A percentile compares a stretch with the other conserved stretches of the same genome.
Evolutionary conservation across 2,113 vertebrate genomes (phyloP).

Genomic region (Spizaetus ornatus): DNA sequence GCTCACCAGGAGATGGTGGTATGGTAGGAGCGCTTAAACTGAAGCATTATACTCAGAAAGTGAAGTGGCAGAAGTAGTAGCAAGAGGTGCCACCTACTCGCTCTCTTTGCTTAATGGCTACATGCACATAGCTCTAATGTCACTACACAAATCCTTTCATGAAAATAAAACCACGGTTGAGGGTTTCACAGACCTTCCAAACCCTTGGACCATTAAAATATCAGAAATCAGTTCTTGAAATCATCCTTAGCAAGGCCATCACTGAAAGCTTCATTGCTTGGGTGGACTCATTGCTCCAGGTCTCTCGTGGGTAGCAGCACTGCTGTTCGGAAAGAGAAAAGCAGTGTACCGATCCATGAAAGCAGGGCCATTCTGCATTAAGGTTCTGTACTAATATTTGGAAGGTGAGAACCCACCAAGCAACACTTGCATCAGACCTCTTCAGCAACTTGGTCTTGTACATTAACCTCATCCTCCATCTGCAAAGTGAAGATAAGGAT

Average conservation of each 20-base stretch:
- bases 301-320: background rate
- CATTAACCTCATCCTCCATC: background rate
- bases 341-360: fast-evolving
- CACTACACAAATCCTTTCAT: background rate
- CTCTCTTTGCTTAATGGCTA: background rate
- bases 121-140: background rate
- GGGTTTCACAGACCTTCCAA: background rate
- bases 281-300: background rate
- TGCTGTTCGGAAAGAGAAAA: background rate
- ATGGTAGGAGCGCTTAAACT: background rate
- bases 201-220: background rate
- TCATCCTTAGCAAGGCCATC: background rate
- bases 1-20: background rate
- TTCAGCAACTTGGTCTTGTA: background rate
- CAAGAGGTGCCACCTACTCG: background rate
- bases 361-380: background rate
- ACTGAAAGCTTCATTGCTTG: background rate
- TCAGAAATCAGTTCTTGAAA: background rate
- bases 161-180: background rate
- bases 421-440: background rate
- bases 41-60: background rate
- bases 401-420: background rate
- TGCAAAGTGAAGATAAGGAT: background rate
- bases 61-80: background rate
- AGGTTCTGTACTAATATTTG: background rate